Conservation (phyloP, 2,797 vertebrate species). For the Heterohyrax brucei region DNA sequence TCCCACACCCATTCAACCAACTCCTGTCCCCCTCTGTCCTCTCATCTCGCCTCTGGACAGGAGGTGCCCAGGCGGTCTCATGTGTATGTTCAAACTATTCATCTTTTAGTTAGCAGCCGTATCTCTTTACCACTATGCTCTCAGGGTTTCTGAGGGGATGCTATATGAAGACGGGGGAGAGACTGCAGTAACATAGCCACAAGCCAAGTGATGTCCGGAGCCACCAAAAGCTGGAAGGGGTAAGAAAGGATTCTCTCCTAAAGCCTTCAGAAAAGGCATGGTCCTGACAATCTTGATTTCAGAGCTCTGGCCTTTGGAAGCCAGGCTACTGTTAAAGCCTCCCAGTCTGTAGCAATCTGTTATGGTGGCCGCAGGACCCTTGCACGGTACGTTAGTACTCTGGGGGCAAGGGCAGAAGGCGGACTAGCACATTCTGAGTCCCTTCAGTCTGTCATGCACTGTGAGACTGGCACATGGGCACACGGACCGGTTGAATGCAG, state of each 20-base stretch:
- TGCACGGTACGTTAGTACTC: neutral
- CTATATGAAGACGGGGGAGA: fast-evolving
- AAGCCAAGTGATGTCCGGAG: neutral
- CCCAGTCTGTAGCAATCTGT: neutral
- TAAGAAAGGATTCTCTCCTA: neutral
- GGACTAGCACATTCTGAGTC: neutral
- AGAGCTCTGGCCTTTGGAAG: conserved; percentile 8
- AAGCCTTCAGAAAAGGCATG: neutral
- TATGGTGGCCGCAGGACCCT: neutral
- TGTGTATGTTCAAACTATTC: too few species aligned
- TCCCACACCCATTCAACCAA: too few species aligned
- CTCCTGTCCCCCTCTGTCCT: too few species aligned
- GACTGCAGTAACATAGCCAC: neutral
- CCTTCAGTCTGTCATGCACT: neutral
- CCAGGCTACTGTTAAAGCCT: too few species aligned
- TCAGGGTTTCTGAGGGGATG: too few species aligned
- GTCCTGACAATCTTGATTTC: neutral
- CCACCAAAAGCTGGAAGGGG: neutral
- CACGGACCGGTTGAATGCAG: fast-evolving
- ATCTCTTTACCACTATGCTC: too few species aligned
- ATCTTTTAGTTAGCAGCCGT: too few species aligned
- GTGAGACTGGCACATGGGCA: fast-evolving
- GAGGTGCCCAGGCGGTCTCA: too few species aligned
- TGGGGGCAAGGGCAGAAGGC: neutral
- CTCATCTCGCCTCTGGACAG: too few species aligned